Conservation (phyloP, 2,888 invertebrate species). For the Elysia crispata region DNA sequence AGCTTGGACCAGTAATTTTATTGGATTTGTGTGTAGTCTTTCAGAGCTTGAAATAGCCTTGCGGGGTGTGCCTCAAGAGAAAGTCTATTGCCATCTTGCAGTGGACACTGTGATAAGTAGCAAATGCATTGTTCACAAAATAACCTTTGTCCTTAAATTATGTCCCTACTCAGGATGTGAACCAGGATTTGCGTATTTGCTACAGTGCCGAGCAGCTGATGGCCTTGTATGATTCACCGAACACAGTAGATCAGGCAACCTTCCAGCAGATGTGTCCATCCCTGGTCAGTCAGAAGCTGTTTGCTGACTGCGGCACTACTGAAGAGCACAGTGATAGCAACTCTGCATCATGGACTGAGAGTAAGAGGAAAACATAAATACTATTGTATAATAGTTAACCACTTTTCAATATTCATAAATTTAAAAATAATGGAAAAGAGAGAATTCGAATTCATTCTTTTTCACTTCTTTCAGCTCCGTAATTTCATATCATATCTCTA, state of each 20-base stretch:
- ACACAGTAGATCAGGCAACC: slow-evolving; percentile 13
- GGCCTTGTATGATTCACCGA: background rate
- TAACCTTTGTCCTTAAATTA: no score
- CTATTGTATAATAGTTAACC: background rate
- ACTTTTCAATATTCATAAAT: background rate
- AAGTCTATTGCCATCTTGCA: no score
- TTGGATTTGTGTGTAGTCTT: no score
- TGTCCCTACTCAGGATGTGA: no score
- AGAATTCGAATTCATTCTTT: no score
- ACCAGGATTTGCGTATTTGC: background rate
- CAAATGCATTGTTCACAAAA: no score
- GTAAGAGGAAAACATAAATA: background rate
- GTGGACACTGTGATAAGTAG: no score
- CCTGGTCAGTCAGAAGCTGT: slow-evolving; percentile 47
- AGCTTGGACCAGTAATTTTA: no score
- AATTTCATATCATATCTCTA: no score
- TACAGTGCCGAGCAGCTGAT: background rate
- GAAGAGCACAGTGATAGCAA: background rate
- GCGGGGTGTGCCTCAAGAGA: no score
- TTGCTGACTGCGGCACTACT: slow-evolving; percentile 23
- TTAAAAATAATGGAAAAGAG: no score
- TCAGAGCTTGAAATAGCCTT: no score
- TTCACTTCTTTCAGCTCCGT: slow-evolving; percentile 59
- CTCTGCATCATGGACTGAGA: background rate
- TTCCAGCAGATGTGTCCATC: slow-evolving; percentile 45